These are phyloP conservation scores for Neodiprion pinetum DNA, from an alignment of 1,140 invertebrate species.

Conservation along the genomic window DNA sequence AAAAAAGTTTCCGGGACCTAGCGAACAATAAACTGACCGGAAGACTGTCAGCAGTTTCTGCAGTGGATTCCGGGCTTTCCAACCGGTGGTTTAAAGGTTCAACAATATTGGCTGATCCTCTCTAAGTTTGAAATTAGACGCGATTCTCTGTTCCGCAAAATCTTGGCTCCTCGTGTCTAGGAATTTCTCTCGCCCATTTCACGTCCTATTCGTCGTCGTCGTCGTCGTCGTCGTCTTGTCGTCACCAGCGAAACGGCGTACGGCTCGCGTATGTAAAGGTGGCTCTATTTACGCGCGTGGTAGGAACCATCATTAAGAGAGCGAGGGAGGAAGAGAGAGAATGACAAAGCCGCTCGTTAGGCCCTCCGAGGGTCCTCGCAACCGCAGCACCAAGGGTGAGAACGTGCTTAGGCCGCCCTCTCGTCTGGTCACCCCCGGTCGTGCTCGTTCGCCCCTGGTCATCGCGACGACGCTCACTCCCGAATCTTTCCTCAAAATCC, in stretches of 20 bases:
- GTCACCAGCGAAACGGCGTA: background rate
- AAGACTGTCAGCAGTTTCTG: constrained; percentile 43
- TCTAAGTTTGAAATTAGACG: too few species aligned
- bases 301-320: constrained; percentile 49
- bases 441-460: constrained; percentile 24
- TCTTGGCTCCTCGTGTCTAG: background rate
- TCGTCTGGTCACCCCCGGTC: constrained; percentile 23
- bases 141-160: too few species aligned
- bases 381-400: constrained; percentile 41
- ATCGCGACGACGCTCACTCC: constrained; percentile 40
- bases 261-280: background rate
- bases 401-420: constrained; percentile 39
- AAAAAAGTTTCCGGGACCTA: constrained; percentile 15
- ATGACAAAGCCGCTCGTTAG: constrained; percentile 48
- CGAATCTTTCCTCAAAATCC: constrained; percentile 18
- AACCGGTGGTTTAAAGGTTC: constrained; percentile 15
- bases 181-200: background rate
- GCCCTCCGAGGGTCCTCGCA: constrained; percentile 59
- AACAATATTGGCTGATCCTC: too few species aligned
- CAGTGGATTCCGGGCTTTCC: constrained; percentile 11
- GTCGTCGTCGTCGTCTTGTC: background rate
- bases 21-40: constrained; percentile 37
- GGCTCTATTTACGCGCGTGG: constrained; percentile 41
- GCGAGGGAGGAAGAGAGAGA: constrained; percentile 28
- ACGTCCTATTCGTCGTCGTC: background rate